phyloP scores from a whole-genome alignment of 2,113 vertebrate species.

The Dicaeum eximium region DNA sequence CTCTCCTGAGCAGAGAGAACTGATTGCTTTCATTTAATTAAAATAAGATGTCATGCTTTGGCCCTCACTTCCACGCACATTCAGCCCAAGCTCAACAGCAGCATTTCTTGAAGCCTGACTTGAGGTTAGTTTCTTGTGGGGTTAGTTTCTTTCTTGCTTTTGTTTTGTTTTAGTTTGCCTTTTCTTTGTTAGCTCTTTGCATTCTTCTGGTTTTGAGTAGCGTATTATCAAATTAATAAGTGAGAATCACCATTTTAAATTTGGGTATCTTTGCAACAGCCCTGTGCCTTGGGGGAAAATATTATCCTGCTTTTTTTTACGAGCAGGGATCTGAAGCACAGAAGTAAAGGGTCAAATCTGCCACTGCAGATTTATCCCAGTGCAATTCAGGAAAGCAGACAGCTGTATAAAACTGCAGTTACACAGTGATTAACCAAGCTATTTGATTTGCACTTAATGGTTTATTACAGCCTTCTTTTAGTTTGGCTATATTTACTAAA shows the following conservation, averaged over 20 bases:
- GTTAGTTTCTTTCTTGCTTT: background rate
- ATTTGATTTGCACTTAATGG: constrained; percentile 25
- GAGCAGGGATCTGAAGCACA: background rate
- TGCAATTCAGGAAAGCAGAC: background rate
- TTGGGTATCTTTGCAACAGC: background rate
- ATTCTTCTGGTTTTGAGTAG: background rate
- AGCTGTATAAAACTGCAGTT: constrained; percentile 22
- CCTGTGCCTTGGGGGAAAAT: background rate
- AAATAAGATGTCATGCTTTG: background rate
- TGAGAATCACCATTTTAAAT: background rate
- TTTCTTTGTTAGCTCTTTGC: background rate
- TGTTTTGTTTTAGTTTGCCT: background rate
- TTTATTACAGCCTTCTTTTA: constrained; percentile 22
- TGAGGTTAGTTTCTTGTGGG: background rate
- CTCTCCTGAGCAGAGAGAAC: background rate
- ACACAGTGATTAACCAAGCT: constrained; percentile 35
- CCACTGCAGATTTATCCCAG: constrained; percentile 11
- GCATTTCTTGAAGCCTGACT: background rate
- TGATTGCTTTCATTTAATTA: background rate
- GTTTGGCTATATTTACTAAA: constrained; percentile 44
- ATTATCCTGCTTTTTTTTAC: background rate
- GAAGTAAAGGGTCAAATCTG: constrained; percentile 14
- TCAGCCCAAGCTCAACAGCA: background rate
- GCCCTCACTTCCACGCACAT: background rate
- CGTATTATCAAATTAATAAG: background rate